Evolutionary conservation across 64 coral and sea anemone species (phyloP).

Genomic region (Exaiptasia diaphana): DNA sequence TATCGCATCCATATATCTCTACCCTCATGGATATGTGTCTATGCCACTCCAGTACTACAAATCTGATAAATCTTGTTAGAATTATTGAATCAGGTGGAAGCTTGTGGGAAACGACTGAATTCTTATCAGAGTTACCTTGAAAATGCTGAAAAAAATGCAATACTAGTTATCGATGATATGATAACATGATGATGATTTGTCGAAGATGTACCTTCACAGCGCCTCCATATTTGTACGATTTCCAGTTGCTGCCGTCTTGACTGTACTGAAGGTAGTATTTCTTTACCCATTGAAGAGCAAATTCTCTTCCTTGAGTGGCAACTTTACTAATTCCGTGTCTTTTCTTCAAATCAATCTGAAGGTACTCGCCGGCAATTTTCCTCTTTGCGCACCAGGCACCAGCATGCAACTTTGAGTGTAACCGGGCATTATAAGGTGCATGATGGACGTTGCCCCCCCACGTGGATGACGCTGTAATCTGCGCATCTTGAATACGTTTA

Average conservation of each 20-base stretch:
- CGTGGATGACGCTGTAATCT: too few relatives aligned
- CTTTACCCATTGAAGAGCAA: not conserved
- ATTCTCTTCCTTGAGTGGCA: not conserved
- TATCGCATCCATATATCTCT: constrained; percentile 31
- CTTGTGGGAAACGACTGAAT: not conserved
- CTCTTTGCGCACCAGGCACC: too few relatives aligned
- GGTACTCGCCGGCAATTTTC: too few relatives aligned
- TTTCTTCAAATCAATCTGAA: too few relatives aligned
- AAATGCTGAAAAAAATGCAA: constrained; percentile 18
- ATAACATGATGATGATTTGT: not conserved
- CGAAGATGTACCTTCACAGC: not conserved
- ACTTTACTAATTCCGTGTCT: too few relatives aligned
- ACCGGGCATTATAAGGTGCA: too few relatives aligned
- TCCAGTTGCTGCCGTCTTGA: not conserved
- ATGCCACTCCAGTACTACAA: constrained; percentile 1
- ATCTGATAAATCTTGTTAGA: not conserved
- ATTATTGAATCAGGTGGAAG: not conserved
- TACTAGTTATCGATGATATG: not conserved
- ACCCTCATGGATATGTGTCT: constrained; percentile 19
- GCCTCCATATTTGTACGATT: not conserved
- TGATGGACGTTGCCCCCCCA: too few relatives aligned
- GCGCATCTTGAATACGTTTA: too few relatives aligned
- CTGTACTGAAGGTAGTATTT: not conserved
- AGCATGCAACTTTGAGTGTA: too few relatives aligned
- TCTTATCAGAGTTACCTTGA: not conserved